Base-by-base conservation (phyloP, 2,888 invertebrate genomes). In the Heliconius charithonia region DNA sequence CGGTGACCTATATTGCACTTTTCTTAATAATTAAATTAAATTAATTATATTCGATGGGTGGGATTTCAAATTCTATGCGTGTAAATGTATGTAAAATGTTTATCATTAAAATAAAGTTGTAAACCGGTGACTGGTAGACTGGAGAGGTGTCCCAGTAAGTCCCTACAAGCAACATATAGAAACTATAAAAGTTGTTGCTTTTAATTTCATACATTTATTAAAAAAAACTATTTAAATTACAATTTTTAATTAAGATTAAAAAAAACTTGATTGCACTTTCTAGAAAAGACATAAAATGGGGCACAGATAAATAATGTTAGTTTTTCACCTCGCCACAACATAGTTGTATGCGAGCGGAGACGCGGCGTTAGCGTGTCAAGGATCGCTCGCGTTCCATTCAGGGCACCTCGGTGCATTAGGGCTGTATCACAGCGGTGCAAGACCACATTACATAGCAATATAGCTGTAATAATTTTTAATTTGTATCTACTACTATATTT, bases 311-410 rank as follows among this genome's bases (percentile, higher is more conserved):
- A 73, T 59, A 27, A 73, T 73, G 66, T 77, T 9, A 73, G 59
- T 74, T 74, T 74, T 78, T 74, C 59, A 73, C 56, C 59, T 73
- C 41, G 62, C 74, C 73, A 76, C 71, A 70, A 69, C 73, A 63
- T 72, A 56, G 72, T 63, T 66, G 77, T 63, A 32, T 70, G 75
- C 81, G 81, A 81, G 75, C 74, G 76, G 71, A 79, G 79, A 76
- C 79, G 70, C 78, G 81, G 82, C 80, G 83, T 81, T 89, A 90
- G 83, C 82, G 81, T 91, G 92, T 92, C 92, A 92, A 92, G 91
- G 91, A 90, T 88, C 86, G 84, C 81, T 81, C 80, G 82, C 83
- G 83, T 82, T 80, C 83, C 86, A 85, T 87, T 87, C 84, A 86
- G 83, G 85, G 79, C 84, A 83, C 70, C 51, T 67, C 41, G 77